phyloP scores from a whole-genome alignment of 2,888 invertebrate genomes.

The Criorhina ranunculi region DNA sequence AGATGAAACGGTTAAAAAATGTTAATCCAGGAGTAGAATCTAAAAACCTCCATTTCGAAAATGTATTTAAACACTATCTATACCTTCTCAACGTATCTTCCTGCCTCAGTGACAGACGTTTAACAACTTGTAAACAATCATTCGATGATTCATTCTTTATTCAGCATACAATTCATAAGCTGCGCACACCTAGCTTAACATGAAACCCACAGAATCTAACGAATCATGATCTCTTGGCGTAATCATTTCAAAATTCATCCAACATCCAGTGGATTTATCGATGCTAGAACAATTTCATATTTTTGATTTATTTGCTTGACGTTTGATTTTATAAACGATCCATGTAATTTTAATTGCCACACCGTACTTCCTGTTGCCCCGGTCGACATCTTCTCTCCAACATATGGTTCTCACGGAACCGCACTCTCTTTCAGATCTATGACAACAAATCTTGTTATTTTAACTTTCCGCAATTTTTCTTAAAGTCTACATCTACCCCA shows the following conservation, averaged over 20 bases:
- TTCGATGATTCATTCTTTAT: no score
- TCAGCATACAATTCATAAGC: no score
- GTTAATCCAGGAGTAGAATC: no score
- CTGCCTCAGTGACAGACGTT: no score
- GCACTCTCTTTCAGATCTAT: slow-evolving; percentile 28
- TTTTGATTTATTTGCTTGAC: slow-evolving; percentile 43
- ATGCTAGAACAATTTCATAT: background rate
- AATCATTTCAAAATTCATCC: background rate
- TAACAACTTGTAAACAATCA: no score
- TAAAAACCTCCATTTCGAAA: no score
- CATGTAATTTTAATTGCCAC: slow-evolving; percentile 68
- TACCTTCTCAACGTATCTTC: no score
- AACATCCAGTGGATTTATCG: slow-evolving; percentile 4
- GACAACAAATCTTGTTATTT: slow-evolving; percentile 61
- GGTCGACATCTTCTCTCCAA: background rate
- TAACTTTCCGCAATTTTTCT: slow-evolving; percentile 34
- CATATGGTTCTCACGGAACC: slow-evolving; percentile 18
- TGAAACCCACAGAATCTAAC: no score
- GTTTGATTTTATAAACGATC: slow-evolving; percentile 48
- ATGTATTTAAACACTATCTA: no score
- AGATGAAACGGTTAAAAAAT: no score
- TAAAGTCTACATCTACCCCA: slow-evolving; percentile 35
- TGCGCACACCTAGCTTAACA: no score
- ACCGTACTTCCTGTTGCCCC: slow-evolving; percentile 51
- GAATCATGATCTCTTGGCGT: background rate